Base-by-base conservation (phyloP, 2,888 invertebrate species). In the Brachyptera putata region DNA sequence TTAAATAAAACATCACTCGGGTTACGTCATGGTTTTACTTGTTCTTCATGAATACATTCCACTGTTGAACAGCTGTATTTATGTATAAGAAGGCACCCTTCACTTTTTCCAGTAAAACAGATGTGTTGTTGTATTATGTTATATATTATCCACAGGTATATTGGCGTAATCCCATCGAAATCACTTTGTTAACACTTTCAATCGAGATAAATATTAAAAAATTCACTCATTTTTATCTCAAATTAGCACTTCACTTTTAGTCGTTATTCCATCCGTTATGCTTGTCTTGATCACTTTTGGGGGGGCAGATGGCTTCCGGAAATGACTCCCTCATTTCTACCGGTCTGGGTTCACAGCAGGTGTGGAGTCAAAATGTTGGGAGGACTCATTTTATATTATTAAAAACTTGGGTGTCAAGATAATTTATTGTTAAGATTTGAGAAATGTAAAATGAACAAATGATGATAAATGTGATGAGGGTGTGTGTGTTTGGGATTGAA, bases 171-270 rank as follows among this genome's bases (percentile, higher is more conserved):
- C 41, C 41, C 7, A 41, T 41, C 21, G 41, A 9, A 18, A 41
- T 41, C 41, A 41, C 41, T 41, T 41, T 14, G 3, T 9, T 1
- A 7, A 11, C 21, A 2, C 4, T 11, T n/a, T n/a, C n/a, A n/a
- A n/a, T n/a, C n/a, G n/a, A n/a, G n/a, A n/a, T n/a, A n/a, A n/a
- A n/a, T n/a, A n/a, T n/a, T n/a, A n/a, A n/a, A n/a, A n/a, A n/a
- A n/a, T n/a, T n/a, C n/a, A n/a, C n/a, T n/a, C n/a, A n/a, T n/a
- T n/a, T n/a, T n/a, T n/a, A n/a, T n/a, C n/a, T n/a, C n/a, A n/a
- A n/a, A n/a, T n/a, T n/a, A 2, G 41, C 49, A 50, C 49, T 50
- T 24, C 49, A 50, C 49, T 26, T 25, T 50, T 50, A n/a, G 49
- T 16, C 7, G 26, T 50, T 18, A 41, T 30, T 50, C 49, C 49